A percentile compares a stretch with the other conserved stretches of the same genome.
Evolutionary conservation across 2,797 vertebrate genomes (phyloP).

Genomic region (Knipowitschia caucasica): DNA sequence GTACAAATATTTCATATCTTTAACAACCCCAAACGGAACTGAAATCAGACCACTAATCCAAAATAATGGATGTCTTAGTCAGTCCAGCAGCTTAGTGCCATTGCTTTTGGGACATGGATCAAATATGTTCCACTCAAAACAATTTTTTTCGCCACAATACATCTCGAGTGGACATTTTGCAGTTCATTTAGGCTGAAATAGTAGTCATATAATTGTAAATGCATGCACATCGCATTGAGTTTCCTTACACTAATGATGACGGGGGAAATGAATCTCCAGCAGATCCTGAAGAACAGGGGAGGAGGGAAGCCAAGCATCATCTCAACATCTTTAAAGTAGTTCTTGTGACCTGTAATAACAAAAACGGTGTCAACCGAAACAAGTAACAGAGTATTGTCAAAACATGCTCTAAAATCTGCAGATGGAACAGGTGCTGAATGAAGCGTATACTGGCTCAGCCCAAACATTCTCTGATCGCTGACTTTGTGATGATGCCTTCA

Average conservation of each 20-base stretch:
- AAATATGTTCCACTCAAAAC: constrained; percentile 50
- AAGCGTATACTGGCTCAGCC: too few relatives aligned
- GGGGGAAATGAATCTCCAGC: constrained; percentile 96
- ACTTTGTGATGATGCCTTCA: too few relatives aligned
- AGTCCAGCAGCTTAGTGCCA: constrained; percentile 55
- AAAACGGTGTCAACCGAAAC: not conserved
- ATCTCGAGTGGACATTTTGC: too few relatives aligned
- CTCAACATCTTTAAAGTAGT: constrained; percentile 97
- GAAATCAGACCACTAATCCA: constrained; percentile 59
- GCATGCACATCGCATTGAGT: not conserved
- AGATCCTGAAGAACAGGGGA: constrained; percentile 95
- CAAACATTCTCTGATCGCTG: too few relatives aligned
- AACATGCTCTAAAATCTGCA: too few relatives aligned
- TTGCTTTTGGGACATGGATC: constrained; percentile 49
- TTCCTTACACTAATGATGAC: constrained; percentile 92
- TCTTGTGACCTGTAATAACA: constrained; percentile 81
- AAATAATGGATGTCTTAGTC: constrained; percentile 58
- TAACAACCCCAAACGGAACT: constrained; percentile 26
- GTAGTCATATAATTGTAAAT: not conserved
- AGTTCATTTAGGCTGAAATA: not conserved
- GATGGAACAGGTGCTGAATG: too few relatives aligned
- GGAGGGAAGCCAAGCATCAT: constrained; percentile 99
- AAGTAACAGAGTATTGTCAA: too few relatives aligned
- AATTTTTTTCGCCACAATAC: too few relatives aligned
- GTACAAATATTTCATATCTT: constrained; percentile 27